Evolutionary conservation across 2,797 vertebrate genomes (phyloP).

Genomic region (Remorina albescens): DNA sequence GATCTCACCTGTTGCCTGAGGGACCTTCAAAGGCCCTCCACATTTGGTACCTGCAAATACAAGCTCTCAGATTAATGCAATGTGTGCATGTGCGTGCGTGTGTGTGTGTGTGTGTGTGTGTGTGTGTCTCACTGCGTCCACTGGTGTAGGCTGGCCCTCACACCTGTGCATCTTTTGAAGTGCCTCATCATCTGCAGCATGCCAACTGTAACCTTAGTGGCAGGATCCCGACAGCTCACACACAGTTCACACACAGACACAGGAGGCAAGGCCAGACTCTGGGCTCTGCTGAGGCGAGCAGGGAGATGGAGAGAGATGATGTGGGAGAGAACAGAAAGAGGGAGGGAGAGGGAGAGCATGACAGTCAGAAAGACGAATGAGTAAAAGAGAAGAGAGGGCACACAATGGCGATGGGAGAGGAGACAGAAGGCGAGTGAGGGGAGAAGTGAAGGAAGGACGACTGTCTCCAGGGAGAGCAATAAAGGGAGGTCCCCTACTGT

Average conservation of each 20-base stretch:
- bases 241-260: constrained; percentile 57
- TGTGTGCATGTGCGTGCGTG: constrained; percentile 4
- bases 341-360: background rate
- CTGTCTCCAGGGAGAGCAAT: constrained; percentile 22
- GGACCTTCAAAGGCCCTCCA: constrained; percentile 59
- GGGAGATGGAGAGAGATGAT: constrained; percentile 27
- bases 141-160: constrained; percentile 46
- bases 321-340: constrained; percentile 3
- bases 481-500: constrained; percentile 53
- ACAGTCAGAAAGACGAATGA: background rate
- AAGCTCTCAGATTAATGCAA: constrained; percentile 36
- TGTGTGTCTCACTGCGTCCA: constrained; percentile 37
- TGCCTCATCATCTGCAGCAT: constrained; percentile 59
- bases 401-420: background rate
- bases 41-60: constrained; percentile 60
- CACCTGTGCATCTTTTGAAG: constrained; percentile 76
- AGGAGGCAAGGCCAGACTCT: constrained; percentile 33
- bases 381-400: constrained; percentile 1
- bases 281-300: constrained; percentile 32
- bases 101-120: constrained; percentile 4
- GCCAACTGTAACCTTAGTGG: constrained; percentile 46
- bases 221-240: constrained; percentile 38
- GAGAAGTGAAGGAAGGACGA: constrained; percentile 20
- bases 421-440: constrained; percentile 1
- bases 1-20: constrained; percentile 39